Evolutionary conservation across 2,797 vertebrate species (phyloP), one percentile per base, ranked within the genome.

Genomic region (Rhinogobio ventralis): DNA sequence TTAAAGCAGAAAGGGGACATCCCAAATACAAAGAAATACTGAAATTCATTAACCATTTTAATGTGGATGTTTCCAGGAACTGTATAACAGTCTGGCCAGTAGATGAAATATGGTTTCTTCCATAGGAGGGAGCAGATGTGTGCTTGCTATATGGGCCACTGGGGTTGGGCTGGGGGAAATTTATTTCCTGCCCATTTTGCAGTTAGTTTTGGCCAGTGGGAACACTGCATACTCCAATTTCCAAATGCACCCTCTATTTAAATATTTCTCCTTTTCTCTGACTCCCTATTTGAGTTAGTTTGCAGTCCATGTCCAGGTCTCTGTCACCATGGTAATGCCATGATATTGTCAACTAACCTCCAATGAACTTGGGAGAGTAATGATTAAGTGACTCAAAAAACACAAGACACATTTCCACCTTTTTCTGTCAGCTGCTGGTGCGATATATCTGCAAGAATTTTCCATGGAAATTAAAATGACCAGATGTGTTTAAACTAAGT

Each of bases 151-250:
- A 88, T 74, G 76, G 75, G 75, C 76, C 82, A 86, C 82, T 80
- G 74, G 79, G 85, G 75, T 86, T 55, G 77, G 79, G 33, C 39
- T 68, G 57, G 69, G 73, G 88, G 88, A 28, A 90, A 93, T 93
- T 92, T 94, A 93, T 94, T 93, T 94, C 89, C 91, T 86, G 87
- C 87, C 89, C 92, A 91, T 92, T 95, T 92, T 85, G 83, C 62
- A 81, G 90, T 92, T 92, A 88, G 89, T 89, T 90, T 90, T 89
- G 89, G 90, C 92, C 81, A 7, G 90, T 75, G 89, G 90, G 90
- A 93, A 90, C 80, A 88, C 82, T 75, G 87, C 84, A 87, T 83
- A 85, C 85, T 92, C 81, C 86, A 85, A 91, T 91, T 92, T 93
- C 91, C 89, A 91, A 91, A 82, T 91, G 91, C 60, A 86, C 83